Conservation (phyloP, 2,113 vertebrate genomes). For the Erythrocercus mccallii region DNA sequence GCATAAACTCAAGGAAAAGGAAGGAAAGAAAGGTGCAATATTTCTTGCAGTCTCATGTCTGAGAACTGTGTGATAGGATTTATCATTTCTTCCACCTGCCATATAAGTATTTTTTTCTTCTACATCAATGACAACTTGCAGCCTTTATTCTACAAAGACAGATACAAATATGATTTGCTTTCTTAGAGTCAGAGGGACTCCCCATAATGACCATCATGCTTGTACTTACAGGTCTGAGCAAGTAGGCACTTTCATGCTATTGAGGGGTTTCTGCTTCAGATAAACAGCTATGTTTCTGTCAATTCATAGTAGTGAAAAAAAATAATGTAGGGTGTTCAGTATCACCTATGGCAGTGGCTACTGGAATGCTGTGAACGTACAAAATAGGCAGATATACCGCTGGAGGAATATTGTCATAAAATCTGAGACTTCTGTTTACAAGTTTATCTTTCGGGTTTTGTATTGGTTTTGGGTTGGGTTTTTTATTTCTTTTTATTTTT, state of each 20-base stretch:
- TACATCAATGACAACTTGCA: neutral
- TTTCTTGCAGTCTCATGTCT: neutral
- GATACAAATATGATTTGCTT: neutral
- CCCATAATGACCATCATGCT: neutral
- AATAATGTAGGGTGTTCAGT: neutral
- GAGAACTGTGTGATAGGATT: neutral
- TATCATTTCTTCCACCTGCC: neutral
- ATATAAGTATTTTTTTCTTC: neutral
- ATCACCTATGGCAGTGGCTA: neutral
- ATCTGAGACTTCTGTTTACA: neutral
- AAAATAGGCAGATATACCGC: neutral
- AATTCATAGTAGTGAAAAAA: neutral
- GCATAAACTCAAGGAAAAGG: neutral
- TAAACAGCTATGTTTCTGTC: neutral
- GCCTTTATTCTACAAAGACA: neutral
- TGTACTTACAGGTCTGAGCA: neutral
- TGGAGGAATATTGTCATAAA: neutral
- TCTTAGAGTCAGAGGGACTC: neutral
- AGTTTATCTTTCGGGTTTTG: neutral
- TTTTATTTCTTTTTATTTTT: neutral
- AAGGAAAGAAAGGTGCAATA: neutral
- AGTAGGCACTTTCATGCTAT: neutral
- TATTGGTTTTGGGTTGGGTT: neutral
- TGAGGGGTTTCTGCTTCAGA: neutral
- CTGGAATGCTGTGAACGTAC: neutral